These are phyloP conservation scores for Adela reaumurella DNA, from an alignment of 2,888 invertebrate species.

Conservation along the genomic window DNA sequence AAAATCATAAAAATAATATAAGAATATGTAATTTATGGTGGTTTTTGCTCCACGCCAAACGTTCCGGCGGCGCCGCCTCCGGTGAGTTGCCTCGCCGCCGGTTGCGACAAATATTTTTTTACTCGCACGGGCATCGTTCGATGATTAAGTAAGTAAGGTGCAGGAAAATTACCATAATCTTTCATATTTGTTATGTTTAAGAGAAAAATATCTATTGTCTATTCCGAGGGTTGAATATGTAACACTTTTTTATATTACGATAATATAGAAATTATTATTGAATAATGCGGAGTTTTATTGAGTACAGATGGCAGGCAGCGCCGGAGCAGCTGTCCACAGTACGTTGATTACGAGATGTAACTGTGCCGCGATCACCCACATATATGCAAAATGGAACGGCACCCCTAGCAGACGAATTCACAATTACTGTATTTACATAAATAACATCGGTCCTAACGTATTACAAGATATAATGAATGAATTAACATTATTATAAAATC, in stretches of 20 bases:
- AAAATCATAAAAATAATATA: constrained; percentile 36
- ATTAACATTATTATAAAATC: not conserved
- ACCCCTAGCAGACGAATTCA: too few species aligned
- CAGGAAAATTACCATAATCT: not conserved
- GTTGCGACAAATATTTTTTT: too few species aligned
- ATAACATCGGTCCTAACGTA: constrained; percentile 25
- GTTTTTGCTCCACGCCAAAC: not conserved
- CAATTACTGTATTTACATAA: too few species aligned
- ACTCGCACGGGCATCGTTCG: too few species aligned
- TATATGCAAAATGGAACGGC: too few species aligned
- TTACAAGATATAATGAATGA: constrained; percentile 11
- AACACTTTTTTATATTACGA: constrained; percentile 60
- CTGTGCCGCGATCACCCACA: too few species aligned
- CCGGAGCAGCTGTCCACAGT: too few species aligned
- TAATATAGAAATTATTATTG: constrained; percentile 61
- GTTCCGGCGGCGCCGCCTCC: too few species aligned
- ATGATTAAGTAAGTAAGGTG: too few species aligned
- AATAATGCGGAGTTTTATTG: constrained; percentile 28
- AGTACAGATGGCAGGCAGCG: too few species aligned
- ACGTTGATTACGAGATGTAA: too few species aligned
- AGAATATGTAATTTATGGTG: constrained; percentile 23
- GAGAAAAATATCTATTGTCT: constrained; percentile 56
- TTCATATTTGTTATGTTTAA: constrained; percentile 54
- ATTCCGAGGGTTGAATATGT: constrained; percentile 54
- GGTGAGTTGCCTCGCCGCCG: too few species aligned